phyloP scores from a whole-genome alignment of 2,888 invertebrate species.

The Dysmachus trigonus region DNA sequence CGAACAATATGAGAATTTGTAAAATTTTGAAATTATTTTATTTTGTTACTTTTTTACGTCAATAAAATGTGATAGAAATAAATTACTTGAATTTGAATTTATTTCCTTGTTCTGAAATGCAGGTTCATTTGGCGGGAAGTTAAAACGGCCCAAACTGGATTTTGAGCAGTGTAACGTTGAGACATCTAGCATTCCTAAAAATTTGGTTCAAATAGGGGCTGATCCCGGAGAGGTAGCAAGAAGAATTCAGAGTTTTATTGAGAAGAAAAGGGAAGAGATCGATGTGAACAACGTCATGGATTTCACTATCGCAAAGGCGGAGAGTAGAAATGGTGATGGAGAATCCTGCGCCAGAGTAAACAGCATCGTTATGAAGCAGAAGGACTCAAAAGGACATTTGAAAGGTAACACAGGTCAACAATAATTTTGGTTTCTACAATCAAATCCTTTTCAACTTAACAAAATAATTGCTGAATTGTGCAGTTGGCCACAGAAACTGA shows the following conservation, averaged over 20 bases:
- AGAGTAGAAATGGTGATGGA: constrained; percentile 54
- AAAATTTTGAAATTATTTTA: background rate
- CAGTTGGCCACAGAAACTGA: no score
- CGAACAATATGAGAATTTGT: background rate
- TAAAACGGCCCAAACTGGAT: constrained; percentile 51
- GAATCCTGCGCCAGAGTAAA: constrained; percentile 80
- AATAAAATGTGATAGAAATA: background rate
- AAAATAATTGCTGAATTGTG: no score
- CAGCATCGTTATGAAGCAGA: constrained; percentile 75
- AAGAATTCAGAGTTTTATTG: constrained; percentile 78
- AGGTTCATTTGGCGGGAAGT: background rate
- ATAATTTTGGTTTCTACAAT: no score
- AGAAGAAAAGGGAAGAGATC: constrained; percentile 78
- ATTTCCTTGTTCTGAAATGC: background rate
- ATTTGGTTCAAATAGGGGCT: constrained; percentile 76
- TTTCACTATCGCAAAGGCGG: constrained; percentile 67
- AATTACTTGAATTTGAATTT: background rate
- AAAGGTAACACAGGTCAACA: no score
- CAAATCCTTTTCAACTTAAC: no score
- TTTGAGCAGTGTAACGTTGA: constrained; percentile 53
- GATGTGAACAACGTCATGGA: constrained; percentile 79
- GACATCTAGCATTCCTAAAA: constrained; percentile 60
- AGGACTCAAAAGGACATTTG: constrained; percentile 81
- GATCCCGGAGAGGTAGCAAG: constrained; percentile 72
- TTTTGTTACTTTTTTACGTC: background rate